phyloP scores from a whole-genome alignment of 2,888 invertebrate genomes.

The Spodoptera exigua region DNA sequence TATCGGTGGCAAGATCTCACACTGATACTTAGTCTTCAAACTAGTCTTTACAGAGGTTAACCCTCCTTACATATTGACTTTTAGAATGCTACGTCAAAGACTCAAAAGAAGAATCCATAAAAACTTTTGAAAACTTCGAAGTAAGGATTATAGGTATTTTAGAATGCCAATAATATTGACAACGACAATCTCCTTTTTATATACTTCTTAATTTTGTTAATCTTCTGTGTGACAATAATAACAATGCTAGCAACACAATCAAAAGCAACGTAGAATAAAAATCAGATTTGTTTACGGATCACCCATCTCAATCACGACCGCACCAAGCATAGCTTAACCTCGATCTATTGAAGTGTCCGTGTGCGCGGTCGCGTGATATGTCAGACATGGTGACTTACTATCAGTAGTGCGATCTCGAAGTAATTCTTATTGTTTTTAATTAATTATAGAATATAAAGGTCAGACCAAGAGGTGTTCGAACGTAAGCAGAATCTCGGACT shows the following conservation, averaged over 20 bases:
- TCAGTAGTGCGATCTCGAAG: constrained; percentile 66
- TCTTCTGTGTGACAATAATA: too few species aligned
- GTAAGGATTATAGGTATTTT: too few species aligned
- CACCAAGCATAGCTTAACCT: constrained; percentile 12
- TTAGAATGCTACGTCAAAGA: not conserved
- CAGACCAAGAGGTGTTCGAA: constrained; percentile 20
- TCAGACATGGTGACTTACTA: constrained; percentile 54
- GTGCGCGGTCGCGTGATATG: constrained; percentile 60
- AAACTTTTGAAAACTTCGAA: not conserved
- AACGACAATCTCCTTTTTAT: too few species aligned
- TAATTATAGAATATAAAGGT: constrained; percentile 59
- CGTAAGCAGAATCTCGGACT: constrained; percentile 13
- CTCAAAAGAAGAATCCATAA: not conserved
- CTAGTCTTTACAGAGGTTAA: not conserved
- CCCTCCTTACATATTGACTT: not conserved
- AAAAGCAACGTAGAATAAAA: not conserved
- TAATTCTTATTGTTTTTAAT: constrained; percentile 73
- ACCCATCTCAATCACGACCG: constrained; percentile 22
- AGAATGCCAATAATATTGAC: too few species aligned
- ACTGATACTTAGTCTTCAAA: constrained; percentile 62
- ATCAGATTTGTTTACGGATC: not conserved
- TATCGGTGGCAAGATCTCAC: constrained; percentile 67
- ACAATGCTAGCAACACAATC: too few species aligned
- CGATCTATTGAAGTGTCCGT: constrained; percentile 7
- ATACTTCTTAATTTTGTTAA: too few species aligned